A percentile compares a stretch with the other conserved stretches of the same genome.
Evolutionary conservation across 2,888 invertebrate species (phyloP).

Genomic region (Ophraella communa): DNA sequence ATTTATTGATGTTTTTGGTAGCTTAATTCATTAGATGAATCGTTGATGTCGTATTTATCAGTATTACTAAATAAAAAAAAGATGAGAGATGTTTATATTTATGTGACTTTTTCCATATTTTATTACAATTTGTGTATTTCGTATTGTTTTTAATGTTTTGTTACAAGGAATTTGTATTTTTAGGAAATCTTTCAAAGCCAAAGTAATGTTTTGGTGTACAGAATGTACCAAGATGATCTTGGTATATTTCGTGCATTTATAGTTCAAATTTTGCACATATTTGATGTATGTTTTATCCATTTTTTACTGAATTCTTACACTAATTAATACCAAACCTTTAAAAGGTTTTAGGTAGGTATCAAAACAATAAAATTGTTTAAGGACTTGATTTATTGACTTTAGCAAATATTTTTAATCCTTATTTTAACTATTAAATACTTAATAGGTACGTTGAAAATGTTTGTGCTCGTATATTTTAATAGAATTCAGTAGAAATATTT

Average conservation of each 20-base stretch:
- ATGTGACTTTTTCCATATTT: constrained; percentile 26
- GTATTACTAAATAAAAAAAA: constrained; percentile 25
- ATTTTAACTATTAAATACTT: no score
- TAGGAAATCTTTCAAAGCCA: constrained; percentile 19
- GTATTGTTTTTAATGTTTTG: constrained; percentile 13
- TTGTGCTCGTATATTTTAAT: background rate
- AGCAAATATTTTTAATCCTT: no score
- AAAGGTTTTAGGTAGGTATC: no score
- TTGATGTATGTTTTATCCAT: background rate
- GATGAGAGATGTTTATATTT: constrained; percentile 25
- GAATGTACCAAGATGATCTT: constrained; percentile 2
- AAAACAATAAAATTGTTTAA: no score
- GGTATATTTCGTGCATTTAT: background rate
- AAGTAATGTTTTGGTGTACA: constrained; percentile 11
- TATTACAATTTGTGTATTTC: constrained; percentile 21
- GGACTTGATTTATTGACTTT: no score
- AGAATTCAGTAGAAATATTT: background rate
- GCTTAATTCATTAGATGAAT: constrained; percentile 26
- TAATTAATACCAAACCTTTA: no score
- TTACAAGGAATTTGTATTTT: constrained; percentile 5
- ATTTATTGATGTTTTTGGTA: constrained; percentile 19
- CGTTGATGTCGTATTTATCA: constrained; percentile 32
- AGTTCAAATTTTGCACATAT: background rate
- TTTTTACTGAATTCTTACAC: background rate
- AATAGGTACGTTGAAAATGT: no score